Base-by-base conservation (phyloP, 2,797 vertebrate species). In the Coregonus ussuriensis region DNA sequence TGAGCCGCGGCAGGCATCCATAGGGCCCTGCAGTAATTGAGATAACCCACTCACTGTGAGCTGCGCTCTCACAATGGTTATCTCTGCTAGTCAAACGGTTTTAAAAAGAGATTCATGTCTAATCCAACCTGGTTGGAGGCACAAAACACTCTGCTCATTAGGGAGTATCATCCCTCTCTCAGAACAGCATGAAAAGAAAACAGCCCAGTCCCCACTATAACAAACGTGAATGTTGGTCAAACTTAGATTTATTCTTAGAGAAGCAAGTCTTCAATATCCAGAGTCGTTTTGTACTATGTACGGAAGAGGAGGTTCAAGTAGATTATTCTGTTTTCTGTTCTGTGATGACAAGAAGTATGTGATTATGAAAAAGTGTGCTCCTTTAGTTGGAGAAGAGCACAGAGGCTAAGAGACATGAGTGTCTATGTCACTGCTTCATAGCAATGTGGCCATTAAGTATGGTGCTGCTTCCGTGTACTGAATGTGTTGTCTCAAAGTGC, bases 121-220 rank as follows among this genome's bases (percentile, higher is more conserved):
- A 71, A 71, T 71, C 35, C 11, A 16, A 70, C 67, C 18, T 47
- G 35, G 33, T 69, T 69, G 67, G 67, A 69, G 41, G 67, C 18
- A 41, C 16, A 69, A 35, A 41, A 37, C 35, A 37, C n/a, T n/a
- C 68, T 51, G 18, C 41, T 71, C 37, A 71, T 71, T 51, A 71
- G 37, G 37, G 37, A 5, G 11, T 51, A 2, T 71, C 47, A 9
- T n/a, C 18, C 13, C 31, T 68, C 66, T 37, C 14, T 41, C 16
- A 4, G 33, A 37, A 35, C 67, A 35, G 3, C 33, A 41, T 69
- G 15, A 15, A 37, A 66, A 41, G 1, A 71, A 21, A 18, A 68
- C 11, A 33, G 33, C 33, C 41, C 41, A 51, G 47, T 59, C n/a
- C 7, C 21, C 41, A 51, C 2, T 21, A 14, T 71, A 52, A 71